Conservation (phyloP, 2,797 vertebrate species). For the Rhadinocentrus ornatus region DNA sequence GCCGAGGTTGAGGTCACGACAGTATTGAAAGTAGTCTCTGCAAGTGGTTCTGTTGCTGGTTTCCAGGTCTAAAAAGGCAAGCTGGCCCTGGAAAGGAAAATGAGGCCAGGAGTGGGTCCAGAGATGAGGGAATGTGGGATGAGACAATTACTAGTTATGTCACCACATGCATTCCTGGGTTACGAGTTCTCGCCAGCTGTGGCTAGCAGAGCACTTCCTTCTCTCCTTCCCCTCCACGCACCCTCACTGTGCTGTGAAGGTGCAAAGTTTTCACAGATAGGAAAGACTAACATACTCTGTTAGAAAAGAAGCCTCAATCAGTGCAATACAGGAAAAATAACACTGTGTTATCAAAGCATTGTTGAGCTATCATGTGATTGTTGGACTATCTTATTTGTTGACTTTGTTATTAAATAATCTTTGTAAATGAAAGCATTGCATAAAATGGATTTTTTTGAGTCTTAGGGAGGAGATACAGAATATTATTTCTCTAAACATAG, state of each 20-base stretch:
- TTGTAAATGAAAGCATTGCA: not conserved
- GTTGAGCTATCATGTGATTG: slow-evolving; percentile 11
- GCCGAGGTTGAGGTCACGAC: slow-evolving; percentile 62
- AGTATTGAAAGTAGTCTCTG: slow-evolving; percentile 52
- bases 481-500: not conserved
- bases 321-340: slow-evolving; percentile 38
- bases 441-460: not conserved
- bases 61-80: slow-evolving; percentile 72
- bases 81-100: slow-evolving; percentile 67
- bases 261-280: slow-evolving; percentile 35
- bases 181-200: slow-evolving; percentile 77
- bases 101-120: slow-evolving; percentile 62
- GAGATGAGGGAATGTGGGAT: slow-evolving; percentile 78
- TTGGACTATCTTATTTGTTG: not conserved
- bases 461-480: not conserved
- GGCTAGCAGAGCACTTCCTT: slow-evolving; percentile 66
- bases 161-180: slow-evolving; percentile 80
- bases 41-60: slow-evolving; percentile 47
- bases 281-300: slow-evolving; percentile 16
- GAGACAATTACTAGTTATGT: slow-evolving; percentile 83
- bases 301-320: slow-evolving; percentile 29
- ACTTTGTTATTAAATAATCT: not conserved
- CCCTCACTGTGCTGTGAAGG: slow-evolving; percentile 42
- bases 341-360: slow-evolving; percentile 23
- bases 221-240: slow-evolving; percentile 51